A percentile compares a stretch with the other conserved stretches of the same genome.
phyloP scores from a whole-genome alignment of 1,140 invertebrate species.

The Bradysia coprophila region DNA sequence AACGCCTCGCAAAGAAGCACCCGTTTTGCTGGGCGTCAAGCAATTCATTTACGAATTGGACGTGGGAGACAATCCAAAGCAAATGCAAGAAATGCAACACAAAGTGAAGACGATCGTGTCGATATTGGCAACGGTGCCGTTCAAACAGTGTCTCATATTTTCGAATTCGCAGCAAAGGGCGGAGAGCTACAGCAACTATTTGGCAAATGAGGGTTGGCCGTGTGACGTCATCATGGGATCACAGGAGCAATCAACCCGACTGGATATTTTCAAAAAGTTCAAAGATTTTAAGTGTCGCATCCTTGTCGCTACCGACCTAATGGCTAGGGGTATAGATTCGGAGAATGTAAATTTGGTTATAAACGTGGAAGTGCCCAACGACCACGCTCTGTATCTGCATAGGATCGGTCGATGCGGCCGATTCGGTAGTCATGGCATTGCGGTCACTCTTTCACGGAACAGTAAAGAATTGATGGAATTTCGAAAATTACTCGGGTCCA shows the following conservation, averaged over 20 bases:
- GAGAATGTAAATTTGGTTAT: slow-evolving; percentile 84
- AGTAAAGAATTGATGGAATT: slow-evolving; percentile 37
- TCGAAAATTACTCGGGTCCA: slow-evolving; percentile 27
- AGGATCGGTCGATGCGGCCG: slow-evolving; percentile 86
- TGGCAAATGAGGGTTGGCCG: slow-evolving; percentile 49
- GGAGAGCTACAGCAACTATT: slow-evolving; percentile 48
- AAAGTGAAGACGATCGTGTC: slow-evolving; percentile 52
- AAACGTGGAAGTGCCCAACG: slow-evolving; percentile 72
- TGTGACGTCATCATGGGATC: slow-evolving; percentile 52
- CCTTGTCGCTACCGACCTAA: slow-evolving; percentile 81
- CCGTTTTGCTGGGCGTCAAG: slow-evolving; percentile 51
- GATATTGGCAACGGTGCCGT: slow-evolving; percentile 50
- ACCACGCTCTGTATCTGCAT: slow-evolving; percentile 83
- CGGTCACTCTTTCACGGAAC: slow-evolving; percentile 42
- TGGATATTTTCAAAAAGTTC: slow-evolving; percentile 54
- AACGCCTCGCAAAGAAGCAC: slow-evolving; percentile 36
- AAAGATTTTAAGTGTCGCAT: slow-evolving; percentile 63
- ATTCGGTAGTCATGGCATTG: slow-evolving; percentile 60
- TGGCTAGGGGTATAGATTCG: slow-evolving; percentile 75
- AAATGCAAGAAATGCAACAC: slow-evolving; percentile 31
- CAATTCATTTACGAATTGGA: slow-evolving; percentile 48
- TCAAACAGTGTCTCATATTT: slow-evolving; percentile 84
- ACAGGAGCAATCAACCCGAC: slow-evolving; percentile 57
- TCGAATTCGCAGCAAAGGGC: slow-evolving; percentile 66
- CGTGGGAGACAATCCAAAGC: slow-evolving; percentile 35